phyloP scores from a whole-genome alignment of 2,888 invertebrate genomes.

The Cosmia trapezina region DNA sequence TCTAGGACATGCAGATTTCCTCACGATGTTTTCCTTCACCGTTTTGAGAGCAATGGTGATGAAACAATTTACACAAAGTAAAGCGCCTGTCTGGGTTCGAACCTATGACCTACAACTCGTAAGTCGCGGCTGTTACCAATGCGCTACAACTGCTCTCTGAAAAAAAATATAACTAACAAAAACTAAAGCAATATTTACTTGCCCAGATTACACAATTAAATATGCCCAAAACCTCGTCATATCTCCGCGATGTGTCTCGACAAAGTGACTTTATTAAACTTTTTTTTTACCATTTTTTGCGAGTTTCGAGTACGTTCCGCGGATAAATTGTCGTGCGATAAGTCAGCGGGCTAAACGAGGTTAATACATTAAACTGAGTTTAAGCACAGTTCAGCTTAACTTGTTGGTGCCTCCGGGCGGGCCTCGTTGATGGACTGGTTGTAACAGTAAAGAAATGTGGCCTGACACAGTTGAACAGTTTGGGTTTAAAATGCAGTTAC shows the following conservation, averaged over 20 bases:
- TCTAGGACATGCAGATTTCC: too few relatives aligned
- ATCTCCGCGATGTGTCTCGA: conserved; percentile 61
- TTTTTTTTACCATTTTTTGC: conserved; percentile 83
- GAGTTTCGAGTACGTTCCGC: conserved; percentile 71
- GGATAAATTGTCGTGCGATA: conserved; percentile 87
- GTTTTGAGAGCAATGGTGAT: too few relatives aligned
- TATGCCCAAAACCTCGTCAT: conserved; percentile 55
- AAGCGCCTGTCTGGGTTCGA: too few relatives aligned
- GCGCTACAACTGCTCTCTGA: too few relatives aligned
- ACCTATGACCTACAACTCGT: too few relatives aligned
- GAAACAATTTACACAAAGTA: too few relatives aligned
- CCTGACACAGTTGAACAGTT: conserved; percentile 59
- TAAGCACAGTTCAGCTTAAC: conserved; percentile 78
- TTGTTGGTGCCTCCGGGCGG: conserved; percentile 73
- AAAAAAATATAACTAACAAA: conserved; percentile 17
- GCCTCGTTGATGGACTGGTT: conserved; percentile 69
- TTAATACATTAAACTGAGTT: conserved; percentile 87
- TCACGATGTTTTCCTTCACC: too few relatives aligned
- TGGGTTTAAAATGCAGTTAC: conserved; percentile 51
- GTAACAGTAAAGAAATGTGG: conserved; percentile 69
- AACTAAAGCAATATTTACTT: conserved; percentile 53
- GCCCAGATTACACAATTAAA: conserved; percentile 53
- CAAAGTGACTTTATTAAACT: conserved; percentile 82
- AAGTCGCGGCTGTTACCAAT: too few relatives aligned
- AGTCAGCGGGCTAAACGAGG: conserved; percentile 84